phyloP scores from a whole-genome alignment of 2,113 vertebrate species.

The Sterna hirundo region DNA sequence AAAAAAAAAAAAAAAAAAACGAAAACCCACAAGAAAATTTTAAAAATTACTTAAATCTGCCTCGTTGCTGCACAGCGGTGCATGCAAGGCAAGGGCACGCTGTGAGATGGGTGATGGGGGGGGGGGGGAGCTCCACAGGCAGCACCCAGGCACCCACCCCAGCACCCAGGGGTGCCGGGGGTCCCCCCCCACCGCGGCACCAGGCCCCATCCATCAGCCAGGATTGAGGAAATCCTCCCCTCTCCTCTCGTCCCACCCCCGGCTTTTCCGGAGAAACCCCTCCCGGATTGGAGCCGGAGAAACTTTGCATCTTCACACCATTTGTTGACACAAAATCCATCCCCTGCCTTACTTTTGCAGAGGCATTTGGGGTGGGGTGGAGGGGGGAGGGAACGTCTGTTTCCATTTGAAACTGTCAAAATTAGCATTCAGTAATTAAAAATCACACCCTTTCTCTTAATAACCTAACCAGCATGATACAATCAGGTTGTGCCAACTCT shows the following conservation, averaged over 20 bases:
- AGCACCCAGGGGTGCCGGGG: not conserved
- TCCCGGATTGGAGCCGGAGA: not conserved
- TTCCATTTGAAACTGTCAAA: constrained; percentile 86
- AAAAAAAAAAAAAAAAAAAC: not conserved
- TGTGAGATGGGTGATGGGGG: fast-evolving
- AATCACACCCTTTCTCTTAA: constrained; percentile 89
- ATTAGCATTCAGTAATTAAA: constrained; percentile 91
- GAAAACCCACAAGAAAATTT: not conserved
- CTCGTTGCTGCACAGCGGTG: fast-evolving
- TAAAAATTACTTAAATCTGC: not conserved
- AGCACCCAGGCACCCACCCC: not conserved
- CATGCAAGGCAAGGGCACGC: fast-evolving
- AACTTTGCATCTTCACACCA: constrained; percentile 46
- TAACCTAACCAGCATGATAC: constrained; percentile 88
- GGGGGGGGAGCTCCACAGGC: not conserved
- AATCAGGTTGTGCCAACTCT: constrained; percentile 89
- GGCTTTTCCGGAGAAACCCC: not conserved
- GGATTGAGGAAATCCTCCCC: not conserved
- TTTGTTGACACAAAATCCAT: constrained; percentile 59
- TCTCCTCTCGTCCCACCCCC: not conserved
- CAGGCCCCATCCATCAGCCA: not conserved
- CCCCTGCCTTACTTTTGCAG: constrained; percentile 64
- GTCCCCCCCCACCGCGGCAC: fast-evolving
- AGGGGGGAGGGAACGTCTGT: constrained; percentile 72
- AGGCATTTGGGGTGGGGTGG: constrained; percentile 64